Base-by-base conservation (phyloP, 2,797 vertebrate species). In the Tragelaphus oryx region DNA sequence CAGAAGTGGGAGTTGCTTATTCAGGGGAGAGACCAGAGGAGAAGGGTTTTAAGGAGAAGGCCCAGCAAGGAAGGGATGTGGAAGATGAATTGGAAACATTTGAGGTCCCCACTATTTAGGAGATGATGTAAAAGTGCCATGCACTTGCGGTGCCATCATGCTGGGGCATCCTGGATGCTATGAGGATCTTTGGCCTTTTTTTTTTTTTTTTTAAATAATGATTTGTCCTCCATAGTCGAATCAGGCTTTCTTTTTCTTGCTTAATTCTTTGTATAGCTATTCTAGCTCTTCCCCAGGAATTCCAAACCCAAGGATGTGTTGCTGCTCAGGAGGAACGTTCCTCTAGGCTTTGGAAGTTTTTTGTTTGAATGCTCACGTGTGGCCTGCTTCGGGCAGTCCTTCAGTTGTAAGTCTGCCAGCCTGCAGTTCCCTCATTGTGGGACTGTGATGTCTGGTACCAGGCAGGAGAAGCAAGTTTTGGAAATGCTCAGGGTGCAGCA, bases 321-420 rank as follows among this genome's bases (percentile, higher is more conserved):
- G 0, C 37, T 60, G 44, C 22, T 44, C 13, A 41, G 55, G 44
- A 30, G 24, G 74, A 26, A 16, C 28, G 10, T 48, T 57, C 33
- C 37, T 54, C 5, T 48, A 20, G 46, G 26, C 28, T 5, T 55
- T 3, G 22, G 41, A 8, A 60, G 37, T 13, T 48, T 59, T 75
- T 52, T 46, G 16, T 17, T 50, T 74, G 30, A 76, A 20, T 4
- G 44, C 41, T 78, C 41, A 0, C 0, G 2, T 65, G 48, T 68
- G 52, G 30, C 62, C 68, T 41, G 50, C 46, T 91, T 30, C 0
- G 6, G 78, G 50, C 44, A 28, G 50, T 24, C 50, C 41, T 65
- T 55, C 18, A 0, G 12, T 1, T 0, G 0, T 3, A 37, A 14
- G 44, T 50, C n/a, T n/a, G 3, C 3, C 11, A 22, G 68, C 54